These are phyloP conservation scores for Ceratina australensis DNA, from an alignment of 1,140 invertebrate species.

Conservation along the genomic window DNA sequence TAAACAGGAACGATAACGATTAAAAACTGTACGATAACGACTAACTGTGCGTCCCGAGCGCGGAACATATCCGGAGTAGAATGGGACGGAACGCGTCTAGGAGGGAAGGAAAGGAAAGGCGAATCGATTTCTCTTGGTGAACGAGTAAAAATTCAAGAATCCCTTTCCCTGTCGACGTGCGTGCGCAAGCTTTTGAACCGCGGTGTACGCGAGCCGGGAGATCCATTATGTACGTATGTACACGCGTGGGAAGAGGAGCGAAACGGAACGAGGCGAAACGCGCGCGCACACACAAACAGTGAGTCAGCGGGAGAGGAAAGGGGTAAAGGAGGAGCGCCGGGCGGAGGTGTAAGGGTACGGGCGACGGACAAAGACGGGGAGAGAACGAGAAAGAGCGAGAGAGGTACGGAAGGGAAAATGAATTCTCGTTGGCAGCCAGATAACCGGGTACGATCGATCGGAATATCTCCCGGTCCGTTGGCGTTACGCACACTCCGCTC, in stretches of 20 bases:
- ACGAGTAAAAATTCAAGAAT: conserved; percentile 1
- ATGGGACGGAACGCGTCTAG: too few relatives aligned
- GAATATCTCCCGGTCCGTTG: conserved; percentile 63
- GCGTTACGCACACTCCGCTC: conserved; percentile 54
- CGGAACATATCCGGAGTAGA: neutral
- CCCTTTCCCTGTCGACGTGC: conserved; percentile 17
- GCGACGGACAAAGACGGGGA: conserved; percentile 8
- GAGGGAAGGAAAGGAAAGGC: too few relatives aligned
- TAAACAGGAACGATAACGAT: too few relatives aligned
- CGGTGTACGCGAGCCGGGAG: conserved; percentile 5
- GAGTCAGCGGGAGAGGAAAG: conserved; percentile 6
- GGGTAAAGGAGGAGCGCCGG: conserved; percentile 21
- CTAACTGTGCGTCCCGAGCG: too few relatives aligned
- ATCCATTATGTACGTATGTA: conserved; percentile 32
- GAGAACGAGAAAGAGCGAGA: conserved; percentile 12
- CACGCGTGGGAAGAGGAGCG: conserved; percentile 13
- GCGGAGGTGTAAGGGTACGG: conserved; percentile 17
- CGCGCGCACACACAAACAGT: conserved; percentile 1
- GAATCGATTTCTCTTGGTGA: neutral
- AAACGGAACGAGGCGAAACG: conserved; percentile 15
- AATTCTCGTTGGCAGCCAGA: conserved; percentile 65
- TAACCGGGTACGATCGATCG: conserved; percentile 66
- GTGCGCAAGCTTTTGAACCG: conserved; percentile 26
- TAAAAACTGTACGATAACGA: too few relatives aligned
- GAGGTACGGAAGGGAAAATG: conserved; percentile 58